Base-by-base conservation (phyloP, 2,797 vertebrate genomes). In the Urophycis tenuis region DNA sequence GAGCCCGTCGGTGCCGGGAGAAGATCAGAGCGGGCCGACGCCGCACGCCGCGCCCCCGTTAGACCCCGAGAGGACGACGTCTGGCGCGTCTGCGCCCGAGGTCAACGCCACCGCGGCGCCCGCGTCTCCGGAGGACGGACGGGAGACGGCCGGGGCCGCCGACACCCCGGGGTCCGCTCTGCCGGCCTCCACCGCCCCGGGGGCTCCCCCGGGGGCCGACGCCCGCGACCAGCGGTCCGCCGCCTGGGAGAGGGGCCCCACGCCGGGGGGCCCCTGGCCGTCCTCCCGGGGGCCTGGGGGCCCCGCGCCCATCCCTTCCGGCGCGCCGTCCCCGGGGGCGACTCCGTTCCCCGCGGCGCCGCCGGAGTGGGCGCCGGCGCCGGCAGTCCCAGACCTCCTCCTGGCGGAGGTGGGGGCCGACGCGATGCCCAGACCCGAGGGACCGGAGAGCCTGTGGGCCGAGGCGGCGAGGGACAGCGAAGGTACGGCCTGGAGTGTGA, bases 361-460 rank as follows among this genome's bases (percentile, higher is more conserved):
- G 72, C 74, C 83, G 7, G 31, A 74, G 9, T 88, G 90, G 90
- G 74, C 82, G 25, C 87, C 80, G 0, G 83, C 79, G 1, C 81
- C 87, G 4, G 39, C 71, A 0, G 67, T 88, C 31, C 79, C 87
- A 19, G 91, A 90, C 31, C 86, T 82, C 0, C 78, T 92, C 75
- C 73, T 91, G 67, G 86, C 87, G 53, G 87, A 90, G 34, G 83
- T 91, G 0, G 87, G 85, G 75, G 87, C 85, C 45, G 85, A 84
- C 78, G 81, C 83, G 78, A 89, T 85, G 85, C 88, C 81, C 39
- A 90, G 69, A 82, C 88, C 88, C 69, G 90, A 86, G 17, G 85
- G 78, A 79, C 86, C 83, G 6, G 90, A 91, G 14, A 86, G 88
- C 72, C 75, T 91, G 73, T 92, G 91, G 92, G 91, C 91, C 0